Percentiles rank a stretch among this genome's conserved stretches.
Evolutionary conservation across 2,888 invertebrate species (phyloP).

Genomic region (Lysandra coridon): DNA sequence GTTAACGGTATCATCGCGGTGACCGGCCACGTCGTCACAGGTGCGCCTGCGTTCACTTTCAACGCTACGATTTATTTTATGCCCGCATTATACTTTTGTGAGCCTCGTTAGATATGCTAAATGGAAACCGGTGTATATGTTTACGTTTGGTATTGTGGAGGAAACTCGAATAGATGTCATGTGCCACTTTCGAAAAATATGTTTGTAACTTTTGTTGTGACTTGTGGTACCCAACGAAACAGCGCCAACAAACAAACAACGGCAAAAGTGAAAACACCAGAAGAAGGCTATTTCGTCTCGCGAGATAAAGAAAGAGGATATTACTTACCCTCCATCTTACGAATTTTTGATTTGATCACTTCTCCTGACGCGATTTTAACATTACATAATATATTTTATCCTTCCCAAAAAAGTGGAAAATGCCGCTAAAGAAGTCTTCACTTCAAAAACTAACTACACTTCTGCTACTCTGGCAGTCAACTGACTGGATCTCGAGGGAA

Average conservation of each 20-base stretch:
- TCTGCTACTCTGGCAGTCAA: background rate
- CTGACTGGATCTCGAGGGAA: too few relatives aligned
- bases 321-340: background rate
- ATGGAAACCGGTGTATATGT: conserved; percentile 16
- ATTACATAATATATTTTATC: too few relatives aligned
- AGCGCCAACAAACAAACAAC: background rate
- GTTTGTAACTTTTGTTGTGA: background rate
- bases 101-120: conserved; percentile 26
- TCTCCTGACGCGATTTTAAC: background rate
- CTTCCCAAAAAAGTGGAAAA: background rate
- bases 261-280: background rate
- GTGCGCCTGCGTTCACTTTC: conserved; percentile 75
- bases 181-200: conserved; percentile 21
- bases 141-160: conserved; percentile 6
- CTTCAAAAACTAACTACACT: too few relatives aligned
- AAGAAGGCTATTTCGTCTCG: background rate
- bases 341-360: background rate
- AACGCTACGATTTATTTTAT: conserved; percentile 59
- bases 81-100: conserved; percentile 39
- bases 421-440: too few relatives aligned
- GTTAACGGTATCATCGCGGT: conserved; percentile 58
- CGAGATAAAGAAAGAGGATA: too few relatives aligned
- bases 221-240: background rate
- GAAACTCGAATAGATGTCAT: conserved; percentile 19
- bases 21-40: conserved; percentile 69